Base-by-base conservation (phyloP, 2,797 vertebrate genomes). In the Helicolenus hilgendorfi region DNA sequence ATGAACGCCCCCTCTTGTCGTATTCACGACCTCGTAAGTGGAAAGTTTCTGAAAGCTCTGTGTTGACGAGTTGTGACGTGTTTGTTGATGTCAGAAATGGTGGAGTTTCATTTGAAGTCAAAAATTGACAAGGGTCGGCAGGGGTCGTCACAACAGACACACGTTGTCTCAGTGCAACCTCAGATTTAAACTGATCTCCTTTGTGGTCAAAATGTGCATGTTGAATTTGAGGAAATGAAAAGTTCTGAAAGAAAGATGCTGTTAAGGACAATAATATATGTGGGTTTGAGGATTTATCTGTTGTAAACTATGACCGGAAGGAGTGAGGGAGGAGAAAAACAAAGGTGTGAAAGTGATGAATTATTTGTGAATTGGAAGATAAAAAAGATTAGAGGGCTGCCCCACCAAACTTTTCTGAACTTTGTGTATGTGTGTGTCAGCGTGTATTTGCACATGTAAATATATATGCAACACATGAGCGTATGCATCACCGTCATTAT, bases 401-500 rank as follows among this genome's bases (percentile, higher is more conserved):
- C 35, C 9, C 53, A 27, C 11, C 26, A 55, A 65, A 85, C 67
- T 65, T 77, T 13, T 62, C 20, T 79, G 26, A 88, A 69, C 56
- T 85, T 84, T 79, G n/a, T 71, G 26, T 69, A 41, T 29, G 38
- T 27, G 56, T 60, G 55, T 59, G 56, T 72, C 6, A 11, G 70
- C 26, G 18, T 35, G 15, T 63, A 14, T 64, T 45, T 75, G 11
- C 72, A 63, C n/a, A 11, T 53, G 31, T 22, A 14, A n/a, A 29
- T 53, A 24, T 20, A 49, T 49, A 31, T 35, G 72, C 38, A 64
- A 64, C 67, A 80, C 72, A 87, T 77, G 77, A 77, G 64, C 31
- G 49, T 78, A 31, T 83, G 76, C 81, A 84, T 86, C 63, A 62
- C 38, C 88, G 53, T 85, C 56, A 89, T 85, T 15, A 83, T 67